A percentile compares a stretch with the other conserved stretches of the same genome.
Conservation (phyloP, 2,113 vertebrate species). For the Corythornis vintsioides region DNA sequence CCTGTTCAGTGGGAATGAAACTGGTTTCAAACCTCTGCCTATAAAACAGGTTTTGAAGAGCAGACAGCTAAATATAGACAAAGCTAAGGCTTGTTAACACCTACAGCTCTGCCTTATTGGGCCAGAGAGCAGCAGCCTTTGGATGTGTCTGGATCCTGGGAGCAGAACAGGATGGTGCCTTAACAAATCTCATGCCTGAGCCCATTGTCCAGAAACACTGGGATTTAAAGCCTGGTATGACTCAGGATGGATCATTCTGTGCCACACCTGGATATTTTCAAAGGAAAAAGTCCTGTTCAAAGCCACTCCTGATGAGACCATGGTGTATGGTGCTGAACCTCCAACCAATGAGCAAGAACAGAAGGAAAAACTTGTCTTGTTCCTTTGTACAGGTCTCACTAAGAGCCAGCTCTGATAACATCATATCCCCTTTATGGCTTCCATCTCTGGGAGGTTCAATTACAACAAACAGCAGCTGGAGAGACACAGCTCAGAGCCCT, state of each 20-base stretch:
- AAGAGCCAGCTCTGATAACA: neutral
- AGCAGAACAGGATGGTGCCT: neutral
- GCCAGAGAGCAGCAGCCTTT: neutral
- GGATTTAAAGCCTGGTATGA: neutral
- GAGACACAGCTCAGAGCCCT: neutral
- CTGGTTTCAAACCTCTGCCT: neutral
- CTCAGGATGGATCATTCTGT: neutral
- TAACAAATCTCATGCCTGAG: neutral
- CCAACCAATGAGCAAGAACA: neutral
- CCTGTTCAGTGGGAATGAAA: neutral
- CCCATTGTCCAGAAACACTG: neutral
- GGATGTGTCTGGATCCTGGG: neutral
- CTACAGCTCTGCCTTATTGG: neutral
- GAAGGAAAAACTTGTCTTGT: neutral
- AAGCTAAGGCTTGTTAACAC: neutral
- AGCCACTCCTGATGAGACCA: neutral
- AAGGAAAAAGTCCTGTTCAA: neutral
- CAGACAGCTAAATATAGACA: neutral
- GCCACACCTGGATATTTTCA: neutral
- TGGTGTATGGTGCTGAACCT: rapidly evolving
- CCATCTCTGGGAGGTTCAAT: neutral
- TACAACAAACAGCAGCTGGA: neutral
- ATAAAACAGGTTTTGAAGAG: neutral
- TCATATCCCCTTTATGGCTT: neutral
- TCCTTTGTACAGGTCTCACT: neutral